Evolutionary conservation across 2,888 invertebrate species (phyloP), one percentile per base, ranked within the genome.

Genomic region (Tipula confusa): DNA sequence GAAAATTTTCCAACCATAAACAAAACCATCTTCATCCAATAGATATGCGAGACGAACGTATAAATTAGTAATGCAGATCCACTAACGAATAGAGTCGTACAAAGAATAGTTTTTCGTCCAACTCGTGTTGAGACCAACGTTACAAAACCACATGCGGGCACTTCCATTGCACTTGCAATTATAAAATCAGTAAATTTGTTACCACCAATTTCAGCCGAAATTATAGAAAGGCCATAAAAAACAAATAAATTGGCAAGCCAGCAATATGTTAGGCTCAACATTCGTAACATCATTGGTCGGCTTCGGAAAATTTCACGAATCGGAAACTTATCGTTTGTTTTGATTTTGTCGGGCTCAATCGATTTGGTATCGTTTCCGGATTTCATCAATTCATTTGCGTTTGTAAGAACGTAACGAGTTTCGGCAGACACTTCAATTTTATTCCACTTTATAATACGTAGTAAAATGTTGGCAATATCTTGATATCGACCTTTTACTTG

Each of bases 221-320:
- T 95, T 83, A 96, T 91, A 0, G 94, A 94, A 43, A 96, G 89
- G 0, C 96, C 96, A 86, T 95, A 96, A 88, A 95, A 96, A 28
- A 95, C 93, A 85, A 96, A 93, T 0, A 94, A 93, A 86, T 94
- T 93, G 0, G 95, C 93, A n/a, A 95, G 92, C 95, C 95, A 95
- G 90, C 95, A 95, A 86, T 95, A 92, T n/a, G 93, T 93, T 83
- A 89, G 87, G 64, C 89, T 87, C 87, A 88, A 88, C 83, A 88
- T 18, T 2, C 64, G 64, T 9, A 64, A 24, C 64, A 64, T 64
- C 64, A 64, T 64, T 3, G 64, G 64, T 24, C 64, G 9, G 9
- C 64, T 64, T 2, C 24, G 18, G 1, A 64, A 86, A 15, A 89
- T 85, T 79, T 86, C 87, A 28, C 83, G 79, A 33, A 85, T 84